Base-by-base conservation (phyloP, 2,888 invertebrate species). In the Acleris holmiana region DNA sequence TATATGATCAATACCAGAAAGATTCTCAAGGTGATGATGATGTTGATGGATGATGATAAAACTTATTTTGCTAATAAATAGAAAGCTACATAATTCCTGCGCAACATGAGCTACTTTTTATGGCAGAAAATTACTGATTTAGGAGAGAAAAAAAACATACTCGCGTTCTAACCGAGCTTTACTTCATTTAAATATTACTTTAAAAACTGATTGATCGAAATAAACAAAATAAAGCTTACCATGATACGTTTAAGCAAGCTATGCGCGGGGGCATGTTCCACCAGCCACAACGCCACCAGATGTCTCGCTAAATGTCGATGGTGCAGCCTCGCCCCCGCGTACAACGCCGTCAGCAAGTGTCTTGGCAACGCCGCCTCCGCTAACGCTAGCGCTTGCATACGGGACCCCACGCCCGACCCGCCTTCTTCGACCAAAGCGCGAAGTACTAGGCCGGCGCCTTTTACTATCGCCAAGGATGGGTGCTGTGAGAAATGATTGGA, bases 341-440 rank as follows among this genome's bases (percentile, higher is more conserved):
- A 99, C 73, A 99, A 93, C 35, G 99, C 98, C 49, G 97, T 95
- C 70, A 98, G 93, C 68, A 99, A 91, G 89, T 99, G 99, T 4
- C 98, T 94, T 10, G 99, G 98, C 60, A 99, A 89, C 0, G 99
- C 99, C 3, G 99, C 99, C 89, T 99, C 99, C 3, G 98, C 98
- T 59, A 99, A 90, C 0, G 99, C 98, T 70, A 99, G 92, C 56
- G 97, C 96, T 89, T 99, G 99, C 98, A 99, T 99, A 78, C 97
- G 95, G 35, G 96, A 95, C 0, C 99, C 98, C 15, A 98, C 96
- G 76, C 96, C 96, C n/a, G 96, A 94, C 72, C 97, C 97, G 2
- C 99, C 99, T 88, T 99, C 99, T 89, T 99, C 99, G 61, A 99
- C 99, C 29, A 99, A 94, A 19, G 99, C 99, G 69, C 99, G 95